phyloP scores from a whole-genome alignment of 1,140 invertebrate genomes.

The Caenorhabditis elegans region DNA sequence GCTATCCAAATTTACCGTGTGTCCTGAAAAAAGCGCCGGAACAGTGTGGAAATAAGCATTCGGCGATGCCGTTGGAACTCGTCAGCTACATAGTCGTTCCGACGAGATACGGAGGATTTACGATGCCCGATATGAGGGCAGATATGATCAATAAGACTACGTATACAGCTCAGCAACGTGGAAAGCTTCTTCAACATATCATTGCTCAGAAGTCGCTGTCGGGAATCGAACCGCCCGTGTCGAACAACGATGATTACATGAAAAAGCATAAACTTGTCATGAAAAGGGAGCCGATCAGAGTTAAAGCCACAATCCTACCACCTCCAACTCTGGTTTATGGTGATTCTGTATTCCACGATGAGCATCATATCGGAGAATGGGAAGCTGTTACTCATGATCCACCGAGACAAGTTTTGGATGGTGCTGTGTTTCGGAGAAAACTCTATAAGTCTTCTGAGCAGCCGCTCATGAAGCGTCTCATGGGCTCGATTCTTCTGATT shows the following conservation, averaged over 20 bases:
- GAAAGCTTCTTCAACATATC: not conserved
- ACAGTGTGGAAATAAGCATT: too few relatives aligned
- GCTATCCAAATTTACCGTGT: not conserved
- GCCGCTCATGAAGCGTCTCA: not conserved
- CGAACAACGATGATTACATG: conserved; percentile 19
- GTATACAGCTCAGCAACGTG: not conserved
- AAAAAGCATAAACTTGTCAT: not conserved
- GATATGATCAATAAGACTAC: not conserved
- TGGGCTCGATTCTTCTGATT: not conserved
- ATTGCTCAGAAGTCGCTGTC: too few relatives aligned
- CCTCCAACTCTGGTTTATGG: not conserved
- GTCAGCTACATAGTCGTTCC: not conserved
- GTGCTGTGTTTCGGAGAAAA: not conserved
- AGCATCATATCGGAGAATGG: not conserved
- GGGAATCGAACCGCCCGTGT: not conserved
- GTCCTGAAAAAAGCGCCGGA: not conserved
- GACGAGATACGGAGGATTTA: not conserved
- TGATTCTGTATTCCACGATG: not conserved
- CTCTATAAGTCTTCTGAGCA: not conserved
- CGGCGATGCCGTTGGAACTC: conserved; percentile 12
- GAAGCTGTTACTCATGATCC: not conserved
- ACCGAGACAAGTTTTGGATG: not conserved
- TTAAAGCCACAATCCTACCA: conserved; percentile 15
- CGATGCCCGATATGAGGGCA: not conserved
- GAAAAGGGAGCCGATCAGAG: not conserved